Conservation (phyloP, 2,888 invertebrate genomes). For the Tenthredo livida region DNA sequence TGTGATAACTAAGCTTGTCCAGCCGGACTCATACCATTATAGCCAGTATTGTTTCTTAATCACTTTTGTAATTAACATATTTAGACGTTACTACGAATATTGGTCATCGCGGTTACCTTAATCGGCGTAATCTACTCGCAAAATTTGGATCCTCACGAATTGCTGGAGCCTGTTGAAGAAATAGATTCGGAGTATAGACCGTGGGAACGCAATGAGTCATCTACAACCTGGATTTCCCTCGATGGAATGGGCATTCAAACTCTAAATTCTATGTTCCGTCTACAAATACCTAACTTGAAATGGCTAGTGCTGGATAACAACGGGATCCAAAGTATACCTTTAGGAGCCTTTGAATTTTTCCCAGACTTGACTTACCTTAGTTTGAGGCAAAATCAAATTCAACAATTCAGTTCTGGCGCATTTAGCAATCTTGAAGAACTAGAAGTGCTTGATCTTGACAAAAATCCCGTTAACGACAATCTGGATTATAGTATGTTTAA, state of each 20-base stretch:
- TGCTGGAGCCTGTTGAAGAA: not conserved
- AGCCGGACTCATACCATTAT: not conserved
- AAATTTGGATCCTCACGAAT: not conserved
- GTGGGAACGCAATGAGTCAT: not conserved
- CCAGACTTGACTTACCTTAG: slow-evolving; percentile 26
- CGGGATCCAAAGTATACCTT: not conserved
- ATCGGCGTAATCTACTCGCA: not conserved
- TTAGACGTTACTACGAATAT: not conserved
- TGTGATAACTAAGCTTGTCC: not conserved
- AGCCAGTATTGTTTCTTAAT: not conserved
- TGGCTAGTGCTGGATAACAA: slow-evolving; percentile 30
- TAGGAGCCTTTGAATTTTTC: not conserved
- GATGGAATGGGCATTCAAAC: slow-evolving; percentile 6
- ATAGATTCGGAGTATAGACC: slow-evolving; percentile 10
- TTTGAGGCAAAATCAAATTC: not conserved
- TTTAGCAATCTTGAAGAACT: not conserved
- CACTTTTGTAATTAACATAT: not conserved
- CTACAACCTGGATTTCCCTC: slow-evolving; percentile 23
- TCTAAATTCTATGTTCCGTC: slow-evolving; percentile 12
- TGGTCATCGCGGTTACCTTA: not conserved
- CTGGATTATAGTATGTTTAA: not conserved
- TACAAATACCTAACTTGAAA: not conserved
- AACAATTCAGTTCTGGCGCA: not conserved
- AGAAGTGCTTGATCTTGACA: slow-evolving; percentile 28
- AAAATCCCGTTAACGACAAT: not conserved